These are phyloP conservation scores for Drosophila ercepeae DNA, from an alignment of 1,140 invertebrate genomes.

Conservation along the genomic window DNA sequence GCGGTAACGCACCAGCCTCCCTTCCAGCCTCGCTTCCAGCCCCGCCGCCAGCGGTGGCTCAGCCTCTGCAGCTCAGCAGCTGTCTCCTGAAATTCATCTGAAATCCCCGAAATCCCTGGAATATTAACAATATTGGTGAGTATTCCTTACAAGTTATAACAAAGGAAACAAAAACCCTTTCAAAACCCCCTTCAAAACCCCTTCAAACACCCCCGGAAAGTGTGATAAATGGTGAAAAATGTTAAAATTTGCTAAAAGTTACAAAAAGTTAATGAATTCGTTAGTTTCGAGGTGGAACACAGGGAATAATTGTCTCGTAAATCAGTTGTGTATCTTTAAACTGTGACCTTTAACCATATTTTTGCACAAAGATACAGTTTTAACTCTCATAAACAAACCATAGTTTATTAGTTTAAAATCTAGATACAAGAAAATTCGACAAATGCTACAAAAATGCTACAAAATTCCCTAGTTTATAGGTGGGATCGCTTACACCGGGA, in stretches of 20 bases:
- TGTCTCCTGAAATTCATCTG: slow-evolving; percentile 12
- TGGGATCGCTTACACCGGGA: no score
- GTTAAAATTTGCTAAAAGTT: no score
- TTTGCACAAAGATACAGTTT: no score
- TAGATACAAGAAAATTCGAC: no score
- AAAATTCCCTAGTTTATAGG: no score
- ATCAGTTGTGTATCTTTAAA: neutral
- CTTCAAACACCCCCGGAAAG: slow-evolving; percentile 1
- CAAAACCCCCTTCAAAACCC: slow-evolving; percentile 1
- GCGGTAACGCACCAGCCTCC: slow-evolving; percentile 45
- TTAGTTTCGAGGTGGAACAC: slow-evolving; percentile 11
- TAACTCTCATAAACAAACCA: no score
- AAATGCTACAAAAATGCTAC: no score
- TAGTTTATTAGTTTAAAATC: no score
- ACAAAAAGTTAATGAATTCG: slow-evolving; percentile 12
- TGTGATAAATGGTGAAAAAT: slow-evolving; percentile 16
- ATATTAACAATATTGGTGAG: neutral
- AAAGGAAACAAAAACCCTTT: slow-evolving; percentile 4
- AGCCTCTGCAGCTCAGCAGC: slow-evolving; percentile 40
- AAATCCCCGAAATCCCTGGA: no score
- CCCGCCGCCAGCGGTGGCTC: slow-evolving; percentile 19
- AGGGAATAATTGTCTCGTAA: neutral
- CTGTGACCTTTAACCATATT: no score
- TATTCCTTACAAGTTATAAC: neutral
- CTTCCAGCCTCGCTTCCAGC: slow-evolving; percentile 39